Conservation (phyloP, 2,113 vertebrate genomes). For the Mormoops blainvillei region DNA sequence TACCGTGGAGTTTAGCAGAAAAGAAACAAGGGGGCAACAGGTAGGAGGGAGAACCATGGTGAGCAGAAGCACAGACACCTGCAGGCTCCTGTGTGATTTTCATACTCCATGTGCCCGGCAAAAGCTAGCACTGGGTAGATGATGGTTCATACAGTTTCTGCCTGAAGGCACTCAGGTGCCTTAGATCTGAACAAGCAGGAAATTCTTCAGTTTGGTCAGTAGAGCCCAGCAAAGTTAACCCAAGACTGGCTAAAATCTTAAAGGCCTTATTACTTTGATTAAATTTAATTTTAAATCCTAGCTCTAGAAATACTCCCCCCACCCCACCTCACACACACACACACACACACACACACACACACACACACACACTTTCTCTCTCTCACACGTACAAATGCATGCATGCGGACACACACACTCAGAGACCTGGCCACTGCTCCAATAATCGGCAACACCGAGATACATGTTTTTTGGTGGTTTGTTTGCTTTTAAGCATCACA, state of each 20-base stretch:
- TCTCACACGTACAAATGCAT: neutral
- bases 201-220: neutral
- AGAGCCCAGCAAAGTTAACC: neutral
- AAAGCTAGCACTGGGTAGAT: neutral
- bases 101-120: neutral
- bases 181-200: neutral
- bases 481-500: neutral
- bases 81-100: neutral
- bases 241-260: neutral
- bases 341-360: neutral
- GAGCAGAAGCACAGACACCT: rapidly evolving
- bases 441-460: neutral
- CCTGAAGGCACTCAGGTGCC: neutral
- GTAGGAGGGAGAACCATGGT: rapidly evolving
- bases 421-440: neutral
- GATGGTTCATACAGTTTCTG: neutral
- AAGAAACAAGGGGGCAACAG: neutral
- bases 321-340: too few species aligned
- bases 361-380: neutral
- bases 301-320: neutral
- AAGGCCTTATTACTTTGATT: neutral
- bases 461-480: neutral
- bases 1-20: neutral
- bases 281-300: neutral
- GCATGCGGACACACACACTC: neutral